Base-by-base conservation (phyloP, 1,140 invertebrate species). In the Camponotus vicinus region DNA sequence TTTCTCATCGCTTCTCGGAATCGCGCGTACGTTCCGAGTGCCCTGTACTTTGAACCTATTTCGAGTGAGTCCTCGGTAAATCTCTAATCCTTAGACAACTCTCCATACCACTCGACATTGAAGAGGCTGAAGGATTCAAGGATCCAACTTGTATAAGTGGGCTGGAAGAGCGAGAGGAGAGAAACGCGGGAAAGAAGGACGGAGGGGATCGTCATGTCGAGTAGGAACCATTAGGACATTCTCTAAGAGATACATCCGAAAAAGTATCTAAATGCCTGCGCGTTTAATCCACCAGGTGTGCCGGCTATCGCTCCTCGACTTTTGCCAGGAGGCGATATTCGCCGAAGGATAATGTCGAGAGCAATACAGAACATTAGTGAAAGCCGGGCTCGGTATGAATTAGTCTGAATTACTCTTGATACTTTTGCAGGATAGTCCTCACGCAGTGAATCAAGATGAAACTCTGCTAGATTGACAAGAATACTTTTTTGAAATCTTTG, bases 21-120 rank as follows among this genome's bases (percentile, higher is more conserved):
- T 90, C 67, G 83, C 77, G 83, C 61, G 78, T 61, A 90, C 42
- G 83, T 71, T 55, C 82, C 88, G 45, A 89, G 89, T 90, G 57
- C 76, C 71, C 73, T 86, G 67, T 61, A 49, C 82, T 86, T 66
- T 85, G 76, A 91, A 87, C 73, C 71, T 73, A 76, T 85, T 91
- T 78, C 90, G 70, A 86, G 69, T 82, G 67, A 89, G 89, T 91
- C 90, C 89, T 88, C 88, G 57, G 73, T 71, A 69, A 7, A 85
- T 71, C 89, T 91, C 84, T 91, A 91, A 91, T 91, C 89, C 89
- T 85, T 91, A 90, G 90, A 91, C 87, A 90, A 91, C 90, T 91
- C 89, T 91, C 69, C 87, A 80, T 78, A 82, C 86, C 73, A 91
- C 89, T 90, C 67, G 55, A 90, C 63, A 40, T 59, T 86, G 89